These are phyloP conservation scores for Pelodiscus sinensis DNA, from an alignment of 2,113 vertebrate species.

Conservation along the genomic window DNA sequence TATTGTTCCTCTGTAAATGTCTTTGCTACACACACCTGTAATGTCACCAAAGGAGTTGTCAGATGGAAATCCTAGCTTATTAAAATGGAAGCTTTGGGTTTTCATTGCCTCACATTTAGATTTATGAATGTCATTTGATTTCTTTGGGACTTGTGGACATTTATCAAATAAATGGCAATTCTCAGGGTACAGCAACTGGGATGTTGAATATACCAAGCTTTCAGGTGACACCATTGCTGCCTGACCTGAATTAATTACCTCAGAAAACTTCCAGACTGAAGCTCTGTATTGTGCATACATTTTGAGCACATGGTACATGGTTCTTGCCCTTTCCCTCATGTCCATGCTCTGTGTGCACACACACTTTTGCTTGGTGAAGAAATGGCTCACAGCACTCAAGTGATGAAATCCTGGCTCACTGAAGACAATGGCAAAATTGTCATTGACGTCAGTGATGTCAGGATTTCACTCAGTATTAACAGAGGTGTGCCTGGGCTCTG, in stretches of 20 bases:
- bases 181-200: constrained; percentile 9
- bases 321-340: not conserved
- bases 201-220: constrained; percentile 6
- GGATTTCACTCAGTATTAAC: not conserved
- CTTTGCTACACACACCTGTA: not conserved
- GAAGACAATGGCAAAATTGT: not conserved
- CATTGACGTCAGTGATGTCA: rapidly evolving
- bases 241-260: constrained; percentile 32
- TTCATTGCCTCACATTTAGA: constrained; percentile 33
- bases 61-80: constrained; percentile 34
- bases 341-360: not conserved
- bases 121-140: constrained; percentile 42
- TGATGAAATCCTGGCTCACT: not conserved
- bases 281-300: not conserved
- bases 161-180: constrained; percentile 48
- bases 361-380: not conserved
- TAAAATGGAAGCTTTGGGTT: constrained; percentile 22
- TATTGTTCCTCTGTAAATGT: not conserved
- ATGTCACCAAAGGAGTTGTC: constrained; percentile 10
- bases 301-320: not conserved
- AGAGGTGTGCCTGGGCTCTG: not conserved
- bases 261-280: constrained; percentile 27
- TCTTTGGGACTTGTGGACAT: constrained; percentile 14
- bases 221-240: not conserved
- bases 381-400: not conserved